Conservation (phyloP, 2,888 invertebrate genomes). For the Drosophila acutilabella region DNA sequence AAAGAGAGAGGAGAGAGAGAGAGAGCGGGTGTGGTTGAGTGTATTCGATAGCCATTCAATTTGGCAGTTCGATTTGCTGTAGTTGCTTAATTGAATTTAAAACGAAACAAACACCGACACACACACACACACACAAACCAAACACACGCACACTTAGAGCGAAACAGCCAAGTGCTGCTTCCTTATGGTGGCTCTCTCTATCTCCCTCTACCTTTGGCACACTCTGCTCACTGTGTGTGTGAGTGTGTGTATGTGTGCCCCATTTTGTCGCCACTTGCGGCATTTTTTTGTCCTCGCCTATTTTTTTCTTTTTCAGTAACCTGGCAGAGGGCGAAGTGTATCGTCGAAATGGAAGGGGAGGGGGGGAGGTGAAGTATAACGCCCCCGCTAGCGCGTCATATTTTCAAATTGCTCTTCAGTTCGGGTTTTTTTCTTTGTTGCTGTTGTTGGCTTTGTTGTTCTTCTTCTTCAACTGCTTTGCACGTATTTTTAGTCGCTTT, state of each 20-base stretch:
- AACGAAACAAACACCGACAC: constrained; percentile 34
- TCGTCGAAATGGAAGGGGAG: background rate
- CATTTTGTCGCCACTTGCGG: constrained; percentile 37
- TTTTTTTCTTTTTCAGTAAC: constrained; percentile 21
- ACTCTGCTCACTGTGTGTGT: background rate
- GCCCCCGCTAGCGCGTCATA: constrained; percentile 57
- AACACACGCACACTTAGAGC: constrained; percentile 5
- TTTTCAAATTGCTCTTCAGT: constrained; percentile 43
- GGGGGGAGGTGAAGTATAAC: constrained; percentile 18
- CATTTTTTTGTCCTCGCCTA: constrained; percentile 7
- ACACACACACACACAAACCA: constrained; percentile 15
- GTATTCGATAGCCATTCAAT: constrained; percentile 33
- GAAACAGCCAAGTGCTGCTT: constrained; percentile 1
- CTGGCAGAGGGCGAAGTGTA: background rate
- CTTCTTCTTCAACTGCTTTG: constrained; percentile 38
- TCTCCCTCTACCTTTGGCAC: background rate
- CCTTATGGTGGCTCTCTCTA: constrained; percentile 7
- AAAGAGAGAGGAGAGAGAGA: background rate
- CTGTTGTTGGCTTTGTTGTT: constrained; percentile 12
- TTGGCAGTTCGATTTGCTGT: constrained; percentile 35
- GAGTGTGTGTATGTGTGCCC: constrained; percentile 24
- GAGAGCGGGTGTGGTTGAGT: background rate
- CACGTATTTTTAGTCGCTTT: constrained; percentile 71
- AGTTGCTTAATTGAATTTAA: constrained; percentile 62
- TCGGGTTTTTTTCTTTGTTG: constrained; percentile 9